Evolutionary conservation across 2,113 vertebrate genomes (phyloP), one percentile per base, ranked within the genome.

Genomic region (Bostrychus sinensis): DNA sequence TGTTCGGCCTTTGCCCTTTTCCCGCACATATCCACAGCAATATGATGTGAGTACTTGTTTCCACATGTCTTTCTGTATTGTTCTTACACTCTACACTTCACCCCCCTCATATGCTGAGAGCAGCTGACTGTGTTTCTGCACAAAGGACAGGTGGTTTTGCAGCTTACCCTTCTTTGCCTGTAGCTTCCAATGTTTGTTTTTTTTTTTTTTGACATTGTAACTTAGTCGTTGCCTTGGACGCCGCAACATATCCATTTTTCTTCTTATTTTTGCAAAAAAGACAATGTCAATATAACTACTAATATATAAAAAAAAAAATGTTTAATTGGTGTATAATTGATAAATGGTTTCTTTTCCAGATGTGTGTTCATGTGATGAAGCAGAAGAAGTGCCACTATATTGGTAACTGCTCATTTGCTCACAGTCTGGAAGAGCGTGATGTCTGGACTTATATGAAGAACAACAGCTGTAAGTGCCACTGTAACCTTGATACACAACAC

Each of bases 361-460:
- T 99, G 89, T 99, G 97, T 74, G 95, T 98, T 82, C 96, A 98
- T 14, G 95, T 97, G 60, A 96, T 98, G 91, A 98, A 98, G 26
- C 95, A 96, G 84, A 97, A 96, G 88, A 99, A 99, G 79, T 99
- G 96, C 85, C 96, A 98, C 85, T 99, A 98, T 16, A 96, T 97
- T 81, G 97, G 97, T 58, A 99, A 98, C 87, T 99, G 97, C 84
- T 98, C 96, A 9, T 99, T 99, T 1, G 97, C 97, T 3, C 97
- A 99, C 91, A 99, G 95, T 86, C 92, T 95, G 0, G 97, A 99
- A 88, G 97, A 99, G 78, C 92, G 96, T 81, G 96, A 99, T 73
- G 94, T 98, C 76, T 99, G 97, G 97, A 99, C 96, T 0, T 99
- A 97, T 91, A 99, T 99, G 97, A 99, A 99, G 83, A 97, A 98